Conservation (phyloP, 2,797 vertebrate genomes). For the Graptemys geographica region DNA sequence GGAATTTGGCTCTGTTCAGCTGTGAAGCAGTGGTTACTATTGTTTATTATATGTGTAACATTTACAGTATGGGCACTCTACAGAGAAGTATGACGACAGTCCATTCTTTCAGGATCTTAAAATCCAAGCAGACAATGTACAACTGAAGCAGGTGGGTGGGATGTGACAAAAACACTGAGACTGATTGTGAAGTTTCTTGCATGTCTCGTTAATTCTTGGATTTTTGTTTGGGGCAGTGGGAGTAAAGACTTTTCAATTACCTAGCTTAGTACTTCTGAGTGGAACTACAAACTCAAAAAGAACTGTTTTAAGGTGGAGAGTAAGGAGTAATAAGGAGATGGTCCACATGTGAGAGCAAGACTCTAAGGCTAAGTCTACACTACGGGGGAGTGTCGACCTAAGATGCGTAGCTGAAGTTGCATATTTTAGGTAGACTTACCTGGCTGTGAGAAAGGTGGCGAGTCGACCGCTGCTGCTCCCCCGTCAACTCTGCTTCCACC, state of each 20-base stretch:
- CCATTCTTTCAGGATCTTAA: rapidly evolving
- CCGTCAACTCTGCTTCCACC: no score
- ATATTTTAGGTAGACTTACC: no score
- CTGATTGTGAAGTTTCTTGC: not conserved
- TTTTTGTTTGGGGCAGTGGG: not conserved
- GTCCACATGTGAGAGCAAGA: not conserved
- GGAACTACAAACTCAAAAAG: not conserved
- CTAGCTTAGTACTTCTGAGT: not conserved
- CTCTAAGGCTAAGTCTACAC: no score
- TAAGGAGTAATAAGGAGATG: not conserved
- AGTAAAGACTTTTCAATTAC: not conserved
- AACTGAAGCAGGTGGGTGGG: not conserved
- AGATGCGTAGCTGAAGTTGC: no score
- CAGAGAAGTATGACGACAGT: not conserved
- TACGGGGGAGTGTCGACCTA: no score
- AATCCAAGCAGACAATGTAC: not conserved
- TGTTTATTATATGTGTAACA: not conserved
- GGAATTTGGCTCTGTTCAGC: slow-evolving; percentile 23
- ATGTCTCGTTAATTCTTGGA: not conserved
- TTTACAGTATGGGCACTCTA: not conserved
- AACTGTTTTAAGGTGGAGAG: not conserved
- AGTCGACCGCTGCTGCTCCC: no score
- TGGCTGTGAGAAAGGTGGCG: no score
- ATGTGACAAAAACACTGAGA: not conserved
- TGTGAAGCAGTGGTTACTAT: not conserved